Conservation (phyloP, 1,140 invertebrate genomes). For the Euwallacea similis region DNA sequence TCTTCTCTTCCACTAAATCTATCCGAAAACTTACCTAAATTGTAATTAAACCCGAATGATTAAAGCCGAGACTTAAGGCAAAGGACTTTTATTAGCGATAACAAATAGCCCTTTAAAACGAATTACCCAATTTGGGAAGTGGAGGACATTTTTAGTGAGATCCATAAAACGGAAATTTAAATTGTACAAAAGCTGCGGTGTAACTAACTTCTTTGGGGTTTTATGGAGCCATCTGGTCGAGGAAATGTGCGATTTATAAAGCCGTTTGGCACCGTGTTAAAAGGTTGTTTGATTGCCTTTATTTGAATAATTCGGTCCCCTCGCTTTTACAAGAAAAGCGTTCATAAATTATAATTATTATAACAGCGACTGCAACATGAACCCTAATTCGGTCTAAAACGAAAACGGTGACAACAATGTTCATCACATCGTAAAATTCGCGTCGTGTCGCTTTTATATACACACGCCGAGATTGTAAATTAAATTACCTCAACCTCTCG, state of each 20-base stretch:
- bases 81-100: slow-evolving; percentile 15
- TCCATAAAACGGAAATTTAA: slow-evolving; percentile 21
- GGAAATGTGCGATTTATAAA: background rate
- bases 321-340: too few relatives aligned
- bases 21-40: background rate
- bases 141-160: slow-evolving; percentile 19
- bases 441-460: slow-evolving; percentile 4
- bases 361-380: background rate
- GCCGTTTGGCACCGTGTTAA: background rate
- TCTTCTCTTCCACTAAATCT: background rate
- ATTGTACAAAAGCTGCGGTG: slow-evolving; percentile 9
- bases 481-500: slow-evolving; percentile 17
- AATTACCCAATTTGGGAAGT: slow-evolving; percentile 23
- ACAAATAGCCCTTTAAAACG: slow-evolving; percentile 9
- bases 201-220: slow-evolving; percentile 12
- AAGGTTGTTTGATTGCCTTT: slow-evolving; percentile 6
- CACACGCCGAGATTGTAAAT: slow-evolving; percentile 7
- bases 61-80: background rate
- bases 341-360: background rate
- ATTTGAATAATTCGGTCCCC: background rate
- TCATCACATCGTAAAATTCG: slow-evolving; percentile 3
- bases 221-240: slow-evolving; percentile 10
- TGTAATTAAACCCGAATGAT: slow-evolving; percentile 6
- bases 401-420: slow-evolving; percentile 4
- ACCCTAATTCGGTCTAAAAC: slow-evolving; percentile 1